Conservation (phyloP, 2,888 invertebrate genomes). For the Tineola bisselliella region DNA sequence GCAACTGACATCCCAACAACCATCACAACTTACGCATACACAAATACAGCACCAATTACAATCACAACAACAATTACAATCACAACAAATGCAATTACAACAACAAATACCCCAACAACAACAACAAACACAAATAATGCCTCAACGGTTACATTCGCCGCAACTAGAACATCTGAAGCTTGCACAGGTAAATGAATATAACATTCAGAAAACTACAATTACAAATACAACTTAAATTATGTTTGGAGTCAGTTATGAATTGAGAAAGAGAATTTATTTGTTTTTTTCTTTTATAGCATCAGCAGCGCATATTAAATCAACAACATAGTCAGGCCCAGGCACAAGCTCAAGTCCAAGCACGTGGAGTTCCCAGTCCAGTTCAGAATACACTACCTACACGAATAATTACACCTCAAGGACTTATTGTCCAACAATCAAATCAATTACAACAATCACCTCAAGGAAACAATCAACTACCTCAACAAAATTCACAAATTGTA, state of each 20-base stretch:
- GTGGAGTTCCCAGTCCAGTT: neutral
- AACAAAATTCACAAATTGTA: constrained; percentile 32
- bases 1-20: constrained; percentile 16
- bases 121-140: constrained; percentile 21
- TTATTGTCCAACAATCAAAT: constrained; percentile 46
- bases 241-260: too few relatives aligned
- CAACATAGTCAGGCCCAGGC: constrained; percentile 27
- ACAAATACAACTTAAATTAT: too few relatives aligned
- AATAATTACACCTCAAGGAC: constrained; percentile 54
- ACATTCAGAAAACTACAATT: too few relatives aligned
- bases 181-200: constrained; percentile 24
- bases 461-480: constrained; percentile 41
- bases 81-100: constrained; percentile 33
- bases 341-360: constrained; percentile 18
- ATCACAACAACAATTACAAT: constrained; percentile 13
- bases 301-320: constrained; percentile 42
- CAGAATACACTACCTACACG: constrained; percentile 10
- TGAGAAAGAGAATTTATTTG: too few relatives aligned
- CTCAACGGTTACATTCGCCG: constrained; percentile 18
- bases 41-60: constrained; percentile 11
- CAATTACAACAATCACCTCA: constrained; percentile 37
- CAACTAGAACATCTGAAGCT: constrained; percentile 49
- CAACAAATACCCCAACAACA: constrained; percentile 43
- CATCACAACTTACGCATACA: constrained; percentile 17
- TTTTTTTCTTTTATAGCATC: constrained; percentile 19